phyloP scores from a whole-genome alignment of 2,113 vertebrate species.

The Macaca nemestrina region DNA sequence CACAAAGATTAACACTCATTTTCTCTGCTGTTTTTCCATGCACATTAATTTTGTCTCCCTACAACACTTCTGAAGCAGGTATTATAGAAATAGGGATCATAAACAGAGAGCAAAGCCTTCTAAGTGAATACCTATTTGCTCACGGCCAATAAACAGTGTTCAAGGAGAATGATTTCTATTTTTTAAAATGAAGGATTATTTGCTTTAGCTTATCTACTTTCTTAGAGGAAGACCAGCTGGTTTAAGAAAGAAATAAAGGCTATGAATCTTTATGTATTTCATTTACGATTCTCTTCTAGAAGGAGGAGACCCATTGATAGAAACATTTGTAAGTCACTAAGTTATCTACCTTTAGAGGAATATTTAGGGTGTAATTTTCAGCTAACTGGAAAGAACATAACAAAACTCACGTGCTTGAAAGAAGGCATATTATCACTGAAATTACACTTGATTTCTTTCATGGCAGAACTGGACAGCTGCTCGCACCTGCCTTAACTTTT shows the following conservation, averaged over 20 bases:
- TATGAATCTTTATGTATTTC: conserved; percentile 23
- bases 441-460: conserved; percentile 22
- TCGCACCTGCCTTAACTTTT: conserved; percentile 55
- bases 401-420: neutral
- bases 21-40: neutral
- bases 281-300: conserved; percentile 27
- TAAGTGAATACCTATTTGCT: neutral
- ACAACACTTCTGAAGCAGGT: neutral
- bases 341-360: neutral
- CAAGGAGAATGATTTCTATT: neutral
- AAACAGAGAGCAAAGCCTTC: neutral
- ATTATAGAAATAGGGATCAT: neutral
- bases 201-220: neutral
- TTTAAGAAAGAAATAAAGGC: neutral
- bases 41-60: neutral
- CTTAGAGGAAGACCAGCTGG: neutral
- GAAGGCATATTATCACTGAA: neutral
- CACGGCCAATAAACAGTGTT: neutral
- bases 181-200: neutral
- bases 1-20: neutral
- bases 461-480: conserved; percentile 59
- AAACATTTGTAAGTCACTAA: neutral
- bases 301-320: neutral
- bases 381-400: neutral
- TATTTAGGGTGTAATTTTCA: neutral